Conservation (phyloP, 2,888 invertebrate species). For the Actias luna region DNA sequence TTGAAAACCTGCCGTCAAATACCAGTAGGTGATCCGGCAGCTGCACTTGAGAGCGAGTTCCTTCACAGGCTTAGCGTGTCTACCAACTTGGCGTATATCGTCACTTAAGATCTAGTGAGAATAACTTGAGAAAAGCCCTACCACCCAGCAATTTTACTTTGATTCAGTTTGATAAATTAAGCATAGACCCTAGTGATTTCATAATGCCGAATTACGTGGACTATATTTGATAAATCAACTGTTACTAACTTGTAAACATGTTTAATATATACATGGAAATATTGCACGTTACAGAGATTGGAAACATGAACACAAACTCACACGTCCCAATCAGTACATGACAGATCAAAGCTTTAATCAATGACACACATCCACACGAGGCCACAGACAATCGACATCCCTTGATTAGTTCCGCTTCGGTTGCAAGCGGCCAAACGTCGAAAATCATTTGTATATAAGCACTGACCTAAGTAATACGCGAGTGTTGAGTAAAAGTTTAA, state of each 20-base stretch:
- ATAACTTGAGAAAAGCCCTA: neutral
- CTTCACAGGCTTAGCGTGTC: too few relatives aligned
- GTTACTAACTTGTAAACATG: neutral
- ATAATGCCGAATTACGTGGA: too few relatives aligned
- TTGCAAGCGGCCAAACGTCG: conserved; percentile 20
- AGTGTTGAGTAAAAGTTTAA: neutral
- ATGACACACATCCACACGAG: conserved; percentile 2
- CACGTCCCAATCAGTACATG: neutral
- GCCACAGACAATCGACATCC: conserved; percentile 10
- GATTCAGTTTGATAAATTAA: neutral
- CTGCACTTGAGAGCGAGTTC: too few relatives aligned
- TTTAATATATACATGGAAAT: neutral
- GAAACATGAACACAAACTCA: neutral
- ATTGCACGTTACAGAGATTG: neutral
- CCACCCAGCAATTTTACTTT: neutral
- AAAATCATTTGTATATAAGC: conserved; percentile 36
- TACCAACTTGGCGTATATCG: too few relatives aligned
- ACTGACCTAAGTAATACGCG: conserved; percentile 37
- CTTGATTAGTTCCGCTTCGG: conserved; percentile 14
- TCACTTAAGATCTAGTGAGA: too few relatives aligned
- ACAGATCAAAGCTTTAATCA: conserved; percentile 9
- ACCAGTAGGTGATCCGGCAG: too few relatives aligned
- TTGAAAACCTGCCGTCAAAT: too few relatives aligned
- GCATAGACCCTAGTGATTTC: too few relatives aligned
- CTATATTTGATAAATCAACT: neutral